Percentiles rank a stretch among this genome's conserved stretches.
Evolutionary conservation across 2,797 vertebrate species (phyloP).

Genomic region (Aotus griseimembra): DNA sequence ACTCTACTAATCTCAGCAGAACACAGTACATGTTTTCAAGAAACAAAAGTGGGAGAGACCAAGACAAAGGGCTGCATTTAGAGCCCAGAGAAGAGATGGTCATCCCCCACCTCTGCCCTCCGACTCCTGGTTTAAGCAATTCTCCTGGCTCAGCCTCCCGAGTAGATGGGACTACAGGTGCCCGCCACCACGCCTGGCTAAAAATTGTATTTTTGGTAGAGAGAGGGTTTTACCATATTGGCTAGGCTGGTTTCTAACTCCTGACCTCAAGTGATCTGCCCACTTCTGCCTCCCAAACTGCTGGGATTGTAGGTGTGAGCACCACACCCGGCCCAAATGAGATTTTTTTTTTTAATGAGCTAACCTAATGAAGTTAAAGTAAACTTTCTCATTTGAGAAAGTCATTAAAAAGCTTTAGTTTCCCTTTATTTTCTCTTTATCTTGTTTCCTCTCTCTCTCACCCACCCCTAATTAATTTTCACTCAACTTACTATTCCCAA

Average conservation of each 20-base stretch:
- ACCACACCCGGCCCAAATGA: not conserved
- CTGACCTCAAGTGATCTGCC: not conserved
- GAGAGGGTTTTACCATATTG: not conserved
- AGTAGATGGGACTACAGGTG: not conserved
- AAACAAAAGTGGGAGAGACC: constrained; percentile 11
- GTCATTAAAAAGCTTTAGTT: not conserved
- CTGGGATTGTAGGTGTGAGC: not conserved
- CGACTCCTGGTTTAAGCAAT: not conserved
- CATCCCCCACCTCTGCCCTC: not conserved
- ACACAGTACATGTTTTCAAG: not conserved
- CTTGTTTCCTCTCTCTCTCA: not conserved
- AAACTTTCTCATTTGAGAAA: not conserved
- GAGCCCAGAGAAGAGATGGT: not conserved
- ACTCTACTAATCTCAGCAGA: constrained; percentile 39
- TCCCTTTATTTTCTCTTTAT: not conserved
- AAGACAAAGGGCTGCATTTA: constrained; percentile 52
- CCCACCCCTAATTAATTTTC: not conserved
- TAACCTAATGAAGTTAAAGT: not conserved
- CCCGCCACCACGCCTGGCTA: fast-evolving
- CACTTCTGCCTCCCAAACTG: not conserved
- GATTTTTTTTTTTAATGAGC: not conserved
- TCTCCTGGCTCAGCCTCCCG: not conserved
- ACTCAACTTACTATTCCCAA: not conserved
- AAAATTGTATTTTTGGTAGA: not conserved
- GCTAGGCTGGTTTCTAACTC: not conserved